A percentile compares a stretch with the other conserved stretches of the same genome.
These are phyloP conservation scores for Cenopis cana DNA, from an alignment of 2,888 invertebrate species.

Conservation along the genomic window DNA sequence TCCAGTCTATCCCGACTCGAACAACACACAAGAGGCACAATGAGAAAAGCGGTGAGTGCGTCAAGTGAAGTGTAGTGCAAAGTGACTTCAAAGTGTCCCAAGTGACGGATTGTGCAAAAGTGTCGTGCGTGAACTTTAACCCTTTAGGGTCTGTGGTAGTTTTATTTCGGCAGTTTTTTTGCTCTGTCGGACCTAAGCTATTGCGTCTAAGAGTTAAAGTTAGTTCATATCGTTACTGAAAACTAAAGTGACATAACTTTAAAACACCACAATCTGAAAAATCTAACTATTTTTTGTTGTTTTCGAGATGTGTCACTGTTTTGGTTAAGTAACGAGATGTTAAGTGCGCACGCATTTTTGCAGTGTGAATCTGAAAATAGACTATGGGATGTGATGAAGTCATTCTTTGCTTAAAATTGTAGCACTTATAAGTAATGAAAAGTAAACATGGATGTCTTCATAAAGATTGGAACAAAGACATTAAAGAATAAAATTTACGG, in stretches of 20 bases:
- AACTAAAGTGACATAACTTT: conserved; percentile 7
- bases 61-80: conserved; percentile 61
- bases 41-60: conserved; percentile 82
- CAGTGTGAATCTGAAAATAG: conserved; percentile 9
- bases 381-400: conserved; percentile 30
- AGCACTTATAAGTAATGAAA: background rate
- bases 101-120: conserved; percentile 57
- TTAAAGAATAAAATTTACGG: background rate
- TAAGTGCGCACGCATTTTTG: conserved; percentile 32
- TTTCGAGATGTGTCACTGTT: conserved; percentile 25
- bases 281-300: background rate
- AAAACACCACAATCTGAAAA: background rate
- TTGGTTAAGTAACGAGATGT: conserved; percentile 12
- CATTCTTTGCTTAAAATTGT: background rate
- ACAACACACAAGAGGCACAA: conserved; percentile 80
- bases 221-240: conserved; percentile 21
- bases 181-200: conserved; percentile 26
- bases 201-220: conserved; percentile 29
- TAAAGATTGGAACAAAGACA: background rate
- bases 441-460: background rate
- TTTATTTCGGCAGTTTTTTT: conserved; percentile 27
- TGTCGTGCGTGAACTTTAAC: conserved; percentile 59
- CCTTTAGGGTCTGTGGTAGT: conserved; percentile 31
- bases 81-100: conserved; percentile 74
- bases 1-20: conserved; percentile 82